Conservation (phyloP, 1,140 invertebrate species). For the Caligus rogercresseyi region DNA sequence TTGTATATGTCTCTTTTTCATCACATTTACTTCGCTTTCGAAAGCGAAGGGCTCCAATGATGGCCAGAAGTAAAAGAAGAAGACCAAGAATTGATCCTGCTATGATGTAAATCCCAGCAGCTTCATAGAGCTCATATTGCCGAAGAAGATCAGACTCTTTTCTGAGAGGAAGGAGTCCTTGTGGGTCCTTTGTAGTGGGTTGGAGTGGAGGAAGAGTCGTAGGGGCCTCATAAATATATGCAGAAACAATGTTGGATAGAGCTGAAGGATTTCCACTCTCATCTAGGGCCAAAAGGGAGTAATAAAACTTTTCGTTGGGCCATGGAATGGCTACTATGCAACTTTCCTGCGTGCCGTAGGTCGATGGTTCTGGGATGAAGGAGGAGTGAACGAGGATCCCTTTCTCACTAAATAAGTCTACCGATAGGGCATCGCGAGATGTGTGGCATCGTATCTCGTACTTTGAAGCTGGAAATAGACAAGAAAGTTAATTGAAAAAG, state of each 20-base stretch:
- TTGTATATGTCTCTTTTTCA: conserved; percentile 7
- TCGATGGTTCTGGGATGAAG: conserved; percentile 24
- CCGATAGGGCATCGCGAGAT: conserved; percentile 24
- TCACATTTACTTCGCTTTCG: not conserved
- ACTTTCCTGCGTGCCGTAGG: conserved; percentile 24
- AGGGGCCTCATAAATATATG: conserved; percentile 25
- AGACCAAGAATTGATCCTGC: not conserved
- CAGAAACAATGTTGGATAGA: conserved; percentile 26
- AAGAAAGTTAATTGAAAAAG: not conserved
- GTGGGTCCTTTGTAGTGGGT: conserved; percentile 22
- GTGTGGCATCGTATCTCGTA: conserved; percentile 26
- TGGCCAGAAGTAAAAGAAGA: not conserved
- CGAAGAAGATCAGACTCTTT: not conserved
- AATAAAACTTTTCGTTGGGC: conserved; percentile 28
- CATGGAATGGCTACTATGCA: conserved; percentile 26
- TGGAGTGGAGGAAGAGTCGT: conserved; percentile 23
- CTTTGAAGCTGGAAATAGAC: conserved; percentile 1
- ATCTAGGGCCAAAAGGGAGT: conserved; percentile 26
- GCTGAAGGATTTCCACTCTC: conserved; percentile 23
- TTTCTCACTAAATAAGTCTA: conserved; percentile 24
- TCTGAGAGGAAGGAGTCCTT: not conserved
- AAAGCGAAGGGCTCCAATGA: conserved; percentile 8
- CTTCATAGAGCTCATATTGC: not conserved
- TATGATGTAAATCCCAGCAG: not conserved
- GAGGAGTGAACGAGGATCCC: conserved; percentile 26